Percentiles rank a stretch among this genome's conserved stretches.
phyloP scores from a whole-genome alignment of 92 coral and sea anemone genomes.

The Bergia puertoricense region DNA sequence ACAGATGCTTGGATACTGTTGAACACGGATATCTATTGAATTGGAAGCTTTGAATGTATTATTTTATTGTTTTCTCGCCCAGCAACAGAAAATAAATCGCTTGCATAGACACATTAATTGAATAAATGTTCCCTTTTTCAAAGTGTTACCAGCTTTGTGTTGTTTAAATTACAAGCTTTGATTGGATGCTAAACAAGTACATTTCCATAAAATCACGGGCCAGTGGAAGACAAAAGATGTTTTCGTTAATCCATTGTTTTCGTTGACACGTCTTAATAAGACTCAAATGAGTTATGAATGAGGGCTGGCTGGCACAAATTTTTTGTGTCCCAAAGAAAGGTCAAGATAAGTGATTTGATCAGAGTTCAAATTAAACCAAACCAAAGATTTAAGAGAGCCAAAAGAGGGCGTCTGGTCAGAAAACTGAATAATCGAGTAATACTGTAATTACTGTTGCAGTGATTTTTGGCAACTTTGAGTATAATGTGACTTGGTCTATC shows the following conservation, averaged over 20 bases:
- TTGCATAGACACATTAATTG: background rate
- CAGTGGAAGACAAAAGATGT: background rate
- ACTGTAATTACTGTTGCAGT: too few species aligned
- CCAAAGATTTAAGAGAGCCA: background rate
- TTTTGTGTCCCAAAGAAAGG: background rate
- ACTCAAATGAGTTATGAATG: too few species aligned
- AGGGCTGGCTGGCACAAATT: background rate
- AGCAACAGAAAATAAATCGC: conserved; percentile 13
- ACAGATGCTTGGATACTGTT: background rate
- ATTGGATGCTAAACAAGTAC: background rate
- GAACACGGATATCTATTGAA: background rate
- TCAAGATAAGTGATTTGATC: background rate
- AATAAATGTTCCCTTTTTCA: background rate
- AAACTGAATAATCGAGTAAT: too few species aligned
- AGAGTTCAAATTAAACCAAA: background rate
- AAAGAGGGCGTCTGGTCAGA: background rate
- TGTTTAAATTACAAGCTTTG: background rate
- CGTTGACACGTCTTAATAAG: background rate
- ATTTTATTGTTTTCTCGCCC: background rate
- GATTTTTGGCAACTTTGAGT: background rate
- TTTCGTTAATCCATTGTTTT: background rate
- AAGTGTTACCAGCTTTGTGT: background rate
- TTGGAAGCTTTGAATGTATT: background rate
- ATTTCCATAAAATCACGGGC: background rate
- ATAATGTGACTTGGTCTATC: background rate